Evolutionary conservation across 2,797 vertebrate species (phyloP).

Genomic region (Oophaga sylvatica): DNA sequence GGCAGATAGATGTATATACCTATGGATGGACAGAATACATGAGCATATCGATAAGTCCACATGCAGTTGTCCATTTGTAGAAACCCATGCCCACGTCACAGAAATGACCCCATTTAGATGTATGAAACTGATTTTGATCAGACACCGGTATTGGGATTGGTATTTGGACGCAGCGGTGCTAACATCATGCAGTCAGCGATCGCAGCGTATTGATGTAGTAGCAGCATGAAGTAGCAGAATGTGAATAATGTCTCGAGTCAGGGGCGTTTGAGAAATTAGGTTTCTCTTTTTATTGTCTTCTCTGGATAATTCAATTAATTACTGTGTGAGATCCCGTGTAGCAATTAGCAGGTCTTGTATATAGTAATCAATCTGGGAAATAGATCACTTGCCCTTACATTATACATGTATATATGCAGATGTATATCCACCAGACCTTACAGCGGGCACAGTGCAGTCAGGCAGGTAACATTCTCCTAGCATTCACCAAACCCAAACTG

Average conservation of each 20-base stretch:
- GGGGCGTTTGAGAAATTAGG: not conserved
- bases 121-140: no score
- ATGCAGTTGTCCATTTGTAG: no score
- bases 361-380: not conserved
- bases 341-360: not conserved
- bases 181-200: not conserved
- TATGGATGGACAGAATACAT: no score
- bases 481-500: no score
- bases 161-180: not conserved
- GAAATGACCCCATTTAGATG: no score
- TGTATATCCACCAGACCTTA: no score
- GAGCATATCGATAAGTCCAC: no score
- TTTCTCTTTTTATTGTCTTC: not conserved
- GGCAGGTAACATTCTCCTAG: no score
- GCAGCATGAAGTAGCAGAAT: not conserved
- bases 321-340: not conserved
- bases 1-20: no score
- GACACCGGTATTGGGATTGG: not conserved
- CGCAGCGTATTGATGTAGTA: not conserved
- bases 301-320: slow-evolving; percentile 20
- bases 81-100: no score
- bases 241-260: not conserved
- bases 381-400: not conserved
- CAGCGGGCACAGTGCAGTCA: no score
- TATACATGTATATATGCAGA: not conserved